Base-by-base conservation (phyloP, 2,113 vertebrate species). In the Gymnogyps californianus region DNA sequence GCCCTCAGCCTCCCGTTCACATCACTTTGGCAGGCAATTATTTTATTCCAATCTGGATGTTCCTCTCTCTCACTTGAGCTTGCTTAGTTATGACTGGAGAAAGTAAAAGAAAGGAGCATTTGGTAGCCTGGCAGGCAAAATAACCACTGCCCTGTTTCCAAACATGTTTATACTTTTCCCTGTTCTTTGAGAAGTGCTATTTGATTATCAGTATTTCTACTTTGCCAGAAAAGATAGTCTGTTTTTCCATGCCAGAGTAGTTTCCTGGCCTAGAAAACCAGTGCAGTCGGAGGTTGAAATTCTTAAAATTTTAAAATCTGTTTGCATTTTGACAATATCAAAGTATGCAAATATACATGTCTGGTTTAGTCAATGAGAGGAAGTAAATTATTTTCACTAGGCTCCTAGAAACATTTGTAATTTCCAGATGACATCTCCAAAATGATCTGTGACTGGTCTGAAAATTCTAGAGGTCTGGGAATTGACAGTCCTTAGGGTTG, bases 111-210 rank as follows among this genome's bases (percentile, higher is more conserved):
- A 67, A 59, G 6, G 19, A 90, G 2, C 3, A n/a, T 52, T 74
- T 65, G 1, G 1, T 51, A 84, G 3, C 18, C 46, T 61, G 31
- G 6, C 8, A 82, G 28, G 11, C 5, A 89, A 82, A 88, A 52
- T 31, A 55, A 36, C 13, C 12, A 26, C 13, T 40, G 4, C 2
- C 0, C 1, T n/a, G 12, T 61, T 71, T 29, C 18, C 6, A 28
- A 51, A 46, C 1, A 8, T 28, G 29, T 61, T 70, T 66, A 10
- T 70, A 31, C 6, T 42, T 74, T 59, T 20, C 6, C 5, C 8
- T 1, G 1, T 66, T 83, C 15, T 71, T 31, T 57, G 13, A 13
- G 11, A 86, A 71, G 13, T 22, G 25, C 1, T 46, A 31, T 47
- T 46, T 75, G 7, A 24, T 67, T 90, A 47, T 38, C 20, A 62